These are phyloP conservation scores for Arbacia lixula DNA, from an alignment of 53 echinoderm and acorn worm genomes.

Conservation along the genomic window DNA sequence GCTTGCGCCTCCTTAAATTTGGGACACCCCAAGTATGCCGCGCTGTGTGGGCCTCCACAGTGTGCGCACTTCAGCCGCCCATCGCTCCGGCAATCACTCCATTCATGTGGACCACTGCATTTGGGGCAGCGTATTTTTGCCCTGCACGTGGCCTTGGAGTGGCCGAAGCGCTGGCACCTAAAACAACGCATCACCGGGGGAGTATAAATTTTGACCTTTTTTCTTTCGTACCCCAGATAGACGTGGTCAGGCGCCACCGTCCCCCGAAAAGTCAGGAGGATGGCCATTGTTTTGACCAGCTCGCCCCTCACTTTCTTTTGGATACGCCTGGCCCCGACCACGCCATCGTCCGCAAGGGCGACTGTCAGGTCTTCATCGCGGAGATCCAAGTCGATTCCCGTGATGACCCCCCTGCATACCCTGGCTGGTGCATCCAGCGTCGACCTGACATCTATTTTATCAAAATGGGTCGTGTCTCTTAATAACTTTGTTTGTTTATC, in stretches of 20 bases:
- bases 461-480: background rate
- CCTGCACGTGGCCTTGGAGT: background rate
- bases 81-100: background rate
- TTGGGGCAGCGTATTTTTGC: background rate
- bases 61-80: background rate
- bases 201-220: background rate
- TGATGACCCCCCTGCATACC: background rate
- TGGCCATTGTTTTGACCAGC: background rate
- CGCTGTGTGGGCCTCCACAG: background rate
- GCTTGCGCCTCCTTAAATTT: background rate
- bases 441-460: background rate
- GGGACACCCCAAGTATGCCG: background rate
- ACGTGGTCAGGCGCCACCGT: background rate
- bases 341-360: background rate
- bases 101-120: background rate
- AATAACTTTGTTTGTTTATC: background rate
- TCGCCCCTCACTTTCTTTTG: background rate
- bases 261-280: background rate
- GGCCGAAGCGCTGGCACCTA: background rate
- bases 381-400: background rate
- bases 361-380: background rate
- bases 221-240: background rate
- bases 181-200: background rate
- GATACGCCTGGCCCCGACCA: background rate
- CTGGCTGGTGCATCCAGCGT: background rate